These are phyloP conservation scores for Mirza zaza DNA, from an alignment of 2,113 vertebrate genomes.

Conservation along the genomic window DNA sequence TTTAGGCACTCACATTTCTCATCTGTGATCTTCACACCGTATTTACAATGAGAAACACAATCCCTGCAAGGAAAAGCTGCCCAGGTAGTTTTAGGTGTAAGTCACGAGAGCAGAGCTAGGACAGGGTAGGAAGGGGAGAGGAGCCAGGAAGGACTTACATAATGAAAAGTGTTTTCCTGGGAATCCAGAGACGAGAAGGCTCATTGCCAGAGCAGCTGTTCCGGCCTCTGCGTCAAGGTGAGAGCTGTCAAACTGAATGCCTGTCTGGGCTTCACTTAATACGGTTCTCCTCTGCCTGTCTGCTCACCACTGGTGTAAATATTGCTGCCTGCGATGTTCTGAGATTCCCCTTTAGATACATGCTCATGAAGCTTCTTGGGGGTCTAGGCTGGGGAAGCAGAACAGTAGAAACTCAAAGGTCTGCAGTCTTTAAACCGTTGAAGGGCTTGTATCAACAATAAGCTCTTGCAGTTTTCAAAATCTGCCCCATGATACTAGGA, in stretches of 20 bases:
- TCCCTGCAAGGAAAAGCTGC: constrained; percentile 71
- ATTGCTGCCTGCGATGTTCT: neutral
- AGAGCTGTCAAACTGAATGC: constrained; percentile 66
- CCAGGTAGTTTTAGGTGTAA: constrained; percentile 77
- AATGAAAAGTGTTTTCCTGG: constrained; percentile 70
- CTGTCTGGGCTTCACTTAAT: constrained; percentile 25
- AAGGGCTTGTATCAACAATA: fast-evolving
- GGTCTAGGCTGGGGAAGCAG: constrained; percentile 14
- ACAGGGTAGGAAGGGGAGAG: neutral
- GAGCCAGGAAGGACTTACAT: neutral
- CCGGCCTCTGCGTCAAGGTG: constrained; percentile 50
- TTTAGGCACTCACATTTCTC: constrained; percentile 83
- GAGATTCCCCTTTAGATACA: neutral
- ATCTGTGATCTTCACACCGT: constrained; percentile 87
- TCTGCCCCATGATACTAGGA: fast-evolving
- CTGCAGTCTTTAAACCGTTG: fast-evolving
- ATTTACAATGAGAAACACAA: constrained; percentile 81
- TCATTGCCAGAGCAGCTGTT: constrained; percentile 66
- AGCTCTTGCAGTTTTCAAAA: neutral
- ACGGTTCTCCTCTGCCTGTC: fast-evolving
- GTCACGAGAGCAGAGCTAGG: neutral
- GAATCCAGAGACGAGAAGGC: constrained; percentile 72
- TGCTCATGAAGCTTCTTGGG: neutral
- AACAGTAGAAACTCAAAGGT: neutral
- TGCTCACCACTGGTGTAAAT: neutral